Evolutionary conservation across 2,113 vertebrate species (phyloP).

Genomic region (Alces alces): DNA sequence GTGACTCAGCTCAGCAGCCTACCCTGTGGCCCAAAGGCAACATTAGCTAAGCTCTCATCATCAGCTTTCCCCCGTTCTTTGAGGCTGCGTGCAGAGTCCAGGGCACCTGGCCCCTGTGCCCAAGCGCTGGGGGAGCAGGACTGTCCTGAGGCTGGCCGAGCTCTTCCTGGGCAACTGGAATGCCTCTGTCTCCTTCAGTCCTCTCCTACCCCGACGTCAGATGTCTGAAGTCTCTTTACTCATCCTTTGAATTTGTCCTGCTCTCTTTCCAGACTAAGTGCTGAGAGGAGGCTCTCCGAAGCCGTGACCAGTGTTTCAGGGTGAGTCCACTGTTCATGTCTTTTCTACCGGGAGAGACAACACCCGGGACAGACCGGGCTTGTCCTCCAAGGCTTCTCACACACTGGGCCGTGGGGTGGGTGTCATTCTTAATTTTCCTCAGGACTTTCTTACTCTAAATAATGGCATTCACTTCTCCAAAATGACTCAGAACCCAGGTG

Average conservation of each 20-base stretch:
- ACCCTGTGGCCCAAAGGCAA: background rate
- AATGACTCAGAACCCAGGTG: background rate
- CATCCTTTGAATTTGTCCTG: background rate
- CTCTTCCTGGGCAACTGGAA: accelerated
- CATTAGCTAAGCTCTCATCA: background rate
- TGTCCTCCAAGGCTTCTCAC: background rate
- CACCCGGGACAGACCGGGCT: accelerated
- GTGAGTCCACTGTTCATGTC: background rate
- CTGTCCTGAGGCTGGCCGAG: background rate
- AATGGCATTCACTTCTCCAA: background rate
- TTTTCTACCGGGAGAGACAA: background rate
- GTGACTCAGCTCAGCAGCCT: slow-evolving; percentile 63
- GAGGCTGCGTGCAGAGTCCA: background rate
- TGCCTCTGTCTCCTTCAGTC: background rate
- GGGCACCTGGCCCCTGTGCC: accelerated
- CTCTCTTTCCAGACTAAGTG: background rate
- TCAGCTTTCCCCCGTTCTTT: accelerated
- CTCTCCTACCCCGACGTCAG: background rate
- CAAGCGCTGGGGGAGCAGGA: background rate
- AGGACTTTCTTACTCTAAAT: background rate
- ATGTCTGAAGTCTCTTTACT: background rate
- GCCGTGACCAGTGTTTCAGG: background rate
- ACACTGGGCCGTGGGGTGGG: accelerated
- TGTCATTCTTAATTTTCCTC: background rate
- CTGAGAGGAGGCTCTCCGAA: background rate